Evolutionary conservation across 2,797 vertebrate genomes (phyloP).

Genomic region (Enteromius mattozi): DNA sequence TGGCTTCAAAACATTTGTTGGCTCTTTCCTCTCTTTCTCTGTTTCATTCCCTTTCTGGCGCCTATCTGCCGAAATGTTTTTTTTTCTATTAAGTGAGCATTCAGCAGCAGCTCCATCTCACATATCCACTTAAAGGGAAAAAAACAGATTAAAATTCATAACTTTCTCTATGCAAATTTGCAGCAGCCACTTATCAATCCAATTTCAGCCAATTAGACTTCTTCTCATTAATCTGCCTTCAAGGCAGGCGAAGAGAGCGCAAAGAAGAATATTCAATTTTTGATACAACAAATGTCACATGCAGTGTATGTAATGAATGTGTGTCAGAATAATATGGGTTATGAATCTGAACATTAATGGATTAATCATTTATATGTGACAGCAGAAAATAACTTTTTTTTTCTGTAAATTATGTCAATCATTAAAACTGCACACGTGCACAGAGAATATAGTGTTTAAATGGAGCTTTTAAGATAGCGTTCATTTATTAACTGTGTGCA

Average conservation of each 20-base stretch:
- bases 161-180: constrained; percentile 57
- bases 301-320: constrained; percentile 7
- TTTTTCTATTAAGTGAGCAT: constrained; percentile 23
- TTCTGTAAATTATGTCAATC: background rate
- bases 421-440: background rate
- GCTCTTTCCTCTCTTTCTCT: background rate
- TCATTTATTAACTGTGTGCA: background rate
- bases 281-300: constrained; percentile 41
- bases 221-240: constrained; percentile 53
- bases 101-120: constrained; percentile 33
- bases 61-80: background rate
- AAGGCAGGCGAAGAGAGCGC: background rate
- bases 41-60: background rate
- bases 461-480: background rate
- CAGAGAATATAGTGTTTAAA: background rate
- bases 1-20: constrained; percentile 5
- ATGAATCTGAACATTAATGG: constrained; percentile 14
- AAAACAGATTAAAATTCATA: constrained; percentile 50
- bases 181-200: constrained; percentile 38
- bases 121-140: constrained; percentile 23
- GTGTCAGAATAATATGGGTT: constrained; percentile 31
- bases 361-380: constrained; percentile 31
- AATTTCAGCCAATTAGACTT: constrained; percentile 46
- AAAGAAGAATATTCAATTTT: constrained; percentile 46
- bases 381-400: background rate